Base-by-base conservation (phyloP, 2,113 vertebrate species). In the Odontesthes bonariensis region DNA sequence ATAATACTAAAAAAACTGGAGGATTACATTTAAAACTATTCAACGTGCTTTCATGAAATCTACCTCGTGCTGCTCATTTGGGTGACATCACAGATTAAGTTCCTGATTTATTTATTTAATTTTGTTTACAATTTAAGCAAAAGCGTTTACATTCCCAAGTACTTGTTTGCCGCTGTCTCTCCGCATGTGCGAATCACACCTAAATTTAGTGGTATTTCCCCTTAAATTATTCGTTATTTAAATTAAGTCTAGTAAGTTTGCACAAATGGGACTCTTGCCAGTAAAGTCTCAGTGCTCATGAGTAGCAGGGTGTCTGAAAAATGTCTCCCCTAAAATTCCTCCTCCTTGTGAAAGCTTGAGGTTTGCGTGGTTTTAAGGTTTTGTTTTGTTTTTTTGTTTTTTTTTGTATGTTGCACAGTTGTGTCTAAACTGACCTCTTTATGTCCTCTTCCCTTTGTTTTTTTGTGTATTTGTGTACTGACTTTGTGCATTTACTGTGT, bases 371-470 rank as follows among this genome's bases (percentile, higher is more conserved):
- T 77, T 79, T 57, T 0, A 14, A 53, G 27, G 64, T 31, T 74
- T 83, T 32, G n/a, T n/a, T n/a, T n/a, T n/a, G n/a, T n/a, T n/a
- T n/a, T n/a, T n/a, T n/a, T n/a, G 81, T 69, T 70, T 85, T 4
- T 44, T 85, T 82, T 79, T 86, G 17, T 86, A 69, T 75, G 79
- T 84, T 82, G 60, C 85, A 49, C 73, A 33, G 14, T 70, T 82
- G 69, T 84, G 17, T 84, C 76, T 79, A 16, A 81, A 83, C 56
- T 61, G 49, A 70, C 78, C 79, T 77, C 10, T 82, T 75, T 69
- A n/a, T 83, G 79, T 91, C 83, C 83, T 79, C 57, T 86, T 74
- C 69, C 76, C 80, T 82, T 86, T 90, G 38, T 89, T 91, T 27
- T 88, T 85, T 73, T 77, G 69, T 73, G 60, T 73, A 75, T 79